These are phyloP conservation scores for Lepus timidus DNA, from an alignment of 2,113 vertebrate genomes.

Conservation along the genomic window DNA sequence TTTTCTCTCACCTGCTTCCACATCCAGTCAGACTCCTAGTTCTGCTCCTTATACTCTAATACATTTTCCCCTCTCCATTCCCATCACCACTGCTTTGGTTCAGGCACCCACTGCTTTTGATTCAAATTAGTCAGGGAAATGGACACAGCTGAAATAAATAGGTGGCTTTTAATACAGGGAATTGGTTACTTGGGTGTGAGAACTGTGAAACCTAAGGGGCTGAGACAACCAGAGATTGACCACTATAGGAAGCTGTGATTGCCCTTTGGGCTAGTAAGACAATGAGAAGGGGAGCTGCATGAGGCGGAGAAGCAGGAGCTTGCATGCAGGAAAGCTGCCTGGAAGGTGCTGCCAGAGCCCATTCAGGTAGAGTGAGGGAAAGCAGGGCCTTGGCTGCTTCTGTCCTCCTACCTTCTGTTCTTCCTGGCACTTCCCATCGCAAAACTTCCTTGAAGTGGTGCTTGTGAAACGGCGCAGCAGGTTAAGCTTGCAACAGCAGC, in stretches of 20 bases:
- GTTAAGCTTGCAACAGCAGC: too few species aligned
- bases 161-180: background rate
- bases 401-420: background rate
- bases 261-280: background rate
- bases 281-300: background rate
- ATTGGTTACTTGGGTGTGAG: background rate
- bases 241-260: background rate
- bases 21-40: background rate
- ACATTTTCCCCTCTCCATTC: background rate
- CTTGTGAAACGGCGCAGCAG: too few species aligned
- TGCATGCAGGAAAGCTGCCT: background rate
- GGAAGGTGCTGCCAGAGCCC: background rate
- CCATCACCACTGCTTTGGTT: background rate
- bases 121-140: conserved; percentile 1
- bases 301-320: background rate
- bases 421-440: background rate
- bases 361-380: background rate
- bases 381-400: background rate
- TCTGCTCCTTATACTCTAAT: background rate
- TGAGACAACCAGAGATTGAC: background rate
- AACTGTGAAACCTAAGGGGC: background rate
- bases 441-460: background rate
- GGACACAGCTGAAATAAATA: background rate
- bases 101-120: background rate
- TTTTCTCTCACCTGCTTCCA: background rate